These are phyloP conservation scores for Bubo blakistoni DNA, from an alignment of 2,113 vertebrate species.

Conservation along the genomic window DNA sequence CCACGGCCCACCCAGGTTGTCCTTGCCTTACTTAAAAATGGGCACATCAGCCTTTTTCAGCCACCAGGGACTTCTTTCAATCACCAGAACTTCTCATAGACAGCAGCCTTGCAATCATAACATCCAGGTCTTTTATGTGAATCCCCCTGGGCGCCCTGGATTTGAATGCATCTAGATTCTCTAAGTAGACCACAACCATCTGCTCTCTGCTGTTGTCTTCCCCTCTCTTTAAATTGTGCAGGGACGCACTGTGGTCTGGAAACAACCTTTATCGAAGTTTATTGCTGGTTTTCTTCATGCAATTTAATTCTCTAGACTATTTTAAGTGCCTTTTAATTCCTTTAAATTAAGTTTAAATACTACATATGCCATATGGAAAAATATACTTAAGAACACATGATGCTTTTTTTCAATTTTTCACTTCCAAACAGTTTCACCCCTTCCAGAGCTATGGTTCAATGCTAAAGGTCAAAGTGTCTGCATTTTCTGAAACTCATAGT, in stretches of 20 bases:
- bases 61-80: background rate
- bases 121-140: background rate
- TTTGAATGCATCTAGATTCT: background rate
- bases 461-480: background rate
- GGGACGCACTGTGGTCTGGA: fast-evolving
- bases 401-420: background rate
- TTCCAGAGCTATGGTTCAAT: background rate
- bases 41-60: background rate
- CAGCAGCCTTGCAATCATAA: background rate
- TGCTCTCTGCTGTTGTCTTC: background rate
- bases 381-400: background rate
- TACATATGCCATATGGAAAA: background rate
- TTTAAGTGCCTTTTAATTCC: background rate
- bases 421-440: background rate
- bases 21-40: background rate
- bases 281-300: background rate
- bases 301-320: background rate
- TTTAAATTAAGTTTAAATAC: background rate
- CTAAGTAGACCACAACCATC: background rate
- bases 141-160: too few relatives aligned
- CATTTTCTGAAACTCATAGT: background rate
- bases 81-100: background rate
- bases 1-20: background rate
- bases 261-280: background rate
- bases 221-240: background rate